Base-by-base conservation (phyloP, 2,888 invertebrate species). In the Drosophila anceps region DNA sequence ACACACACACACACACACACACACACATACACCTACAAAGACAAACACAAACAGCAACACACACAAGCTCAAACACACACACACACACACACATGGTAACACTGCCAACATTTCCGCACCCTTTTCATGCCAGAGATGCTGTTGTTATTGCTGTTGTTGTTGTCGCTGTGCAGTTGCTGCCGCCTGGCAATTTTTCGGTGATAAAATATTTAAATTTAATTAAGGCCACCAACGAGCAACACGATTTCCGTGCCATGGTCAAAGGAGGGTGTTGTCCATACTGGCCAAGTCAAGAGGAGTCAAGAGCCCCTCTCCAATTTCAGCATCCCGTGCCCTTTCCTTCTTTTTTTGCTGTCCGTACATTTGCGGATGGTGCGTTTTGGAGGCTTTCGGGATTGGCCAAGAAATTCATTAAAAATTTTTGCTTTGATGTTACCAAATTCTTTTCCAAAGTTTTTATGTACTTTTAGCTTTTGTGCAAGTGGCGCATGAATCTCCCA, bases 131-230 rank as follows among this genome's bases (percentile, higher is more conserved):
- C 65, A 61, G 60, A 41, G 51, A 37, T 65, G 76, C 53, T 74
- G 64, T 6, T 57, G 69, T 35, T 68, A 51, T 27, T 76, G 68
- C 66, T 82, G 81, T 29, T 84, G 79, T 44, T 74, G 71, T 4
- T 76, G 73, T 68, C 73, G 82, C 67, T 82, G 73, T 82, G 87
- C 89, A 86, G 87, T 86, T 75, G 82, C 87, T 89, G 79, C 89
- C 71, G 89, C 85, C 81, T 90, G 91, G 91, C 90, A 91, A 91
- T 91, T 91, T 91, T 91, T 92, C 88, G 84, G 91, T 92, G 91
- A 92, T 92, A 92, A 92, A 92, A 92, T 92, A 92, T 92, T 92
- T 92, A 92, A 92, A 92, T 92, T 92, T 92, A 92, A 92, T 92
- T 92, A 92, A 92, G 92, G 91, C 92, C 91, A 91, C 91, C 91